These are phyloP conservation scores for Drosophila conformis DNA, from an alignment of 2,888 invertebrate genomes.

Conservation along the genomic window DNA sequence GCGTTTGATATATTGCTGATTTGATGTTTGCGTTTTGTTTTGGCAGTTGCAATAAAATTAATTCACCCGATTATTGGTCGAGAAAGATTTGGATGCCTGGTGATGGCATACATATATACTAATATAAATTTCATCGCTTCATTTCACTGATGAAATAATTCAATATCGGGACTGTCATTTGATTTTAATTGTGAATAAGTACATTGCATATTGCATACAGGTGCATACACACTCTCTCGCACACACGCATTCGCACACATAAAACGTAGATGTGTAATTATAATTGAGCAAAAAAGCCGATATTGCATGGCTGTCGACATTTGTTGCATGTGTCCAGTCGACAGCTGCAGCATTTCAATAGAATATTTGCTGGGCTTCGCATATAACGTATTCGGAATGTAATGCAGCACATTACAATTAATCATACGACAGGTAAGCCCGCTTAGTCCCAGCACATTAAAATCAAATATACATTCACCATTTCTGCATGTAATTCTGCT, in stretches of 20 bases:
- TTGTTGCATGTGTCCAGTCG: constrained; percentile 31
- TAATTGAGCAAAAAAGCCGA: constrained; percentile 29
- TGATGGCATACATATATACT: neutral
- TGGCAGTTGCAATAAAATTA: constrained; percentile 10
- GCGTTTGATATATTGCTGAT: neutral
- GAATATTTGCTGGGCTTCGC: constrained; percentile 21
- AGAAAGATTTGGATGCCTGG: neutral
- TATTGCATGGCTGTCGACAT: constrained; percentile 16
- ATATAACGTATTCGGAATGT: constrained; percentile 51
- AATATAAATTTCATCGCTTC: neutral
- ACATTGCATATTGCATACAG: neutral
- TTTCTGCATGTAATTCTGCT: constrained; percentile 47
- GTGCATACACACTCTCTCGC: neutral
- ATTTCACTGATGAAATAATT: constrained; percentile 5
- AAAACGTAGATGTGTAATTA: constrained; percentile 27
- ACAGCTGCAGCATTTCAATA: constrained; percentile 37
- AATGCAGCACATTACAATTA: constrained; percentile 74
- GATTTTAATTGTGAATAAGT: constrained; percentile 29
- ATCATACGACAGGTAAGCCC: constrained; percentile 75
- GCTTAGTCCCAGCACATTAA: constrained; percentile 68
- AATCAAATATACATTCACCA: constrained; percentile 68
- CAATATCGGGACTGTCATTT: constrained; percentile 9
- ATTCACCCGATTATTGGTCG: neutral
- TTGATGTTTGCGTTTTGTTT: neutral
- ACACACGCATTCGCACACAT: constrained; percentile 20